phyloP scores from a whole-genome alignment of 1,140 invertebrate genomes.

The Euwallacea fornicatus region DNA sequence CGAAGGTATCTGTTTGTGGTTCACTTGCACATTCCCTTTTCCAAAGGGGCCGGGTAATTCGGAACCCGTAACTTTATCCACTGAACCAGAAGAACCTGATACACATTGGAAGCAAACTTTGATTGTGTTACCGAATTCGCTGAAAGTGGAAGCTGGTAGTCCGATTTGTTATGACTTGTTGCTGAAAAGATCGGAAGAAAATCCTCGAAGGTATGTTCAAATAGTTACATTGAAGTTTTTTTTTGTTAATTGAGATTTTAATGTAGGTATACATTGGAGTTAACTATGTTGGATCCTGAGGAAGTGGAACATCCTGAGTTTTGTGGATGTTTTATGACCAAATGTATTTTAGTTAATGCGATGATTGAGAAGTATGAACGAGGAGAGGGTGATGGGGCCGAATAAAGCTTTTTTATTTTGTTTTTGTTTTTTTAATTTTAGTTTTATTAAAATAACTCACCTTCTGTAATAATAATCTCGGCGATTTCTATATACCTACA shows the following conservation, averaged over 20 bases:
- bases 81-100: constrained; percentile 69
- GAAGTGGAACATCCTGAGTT: constrained; percentile 73
- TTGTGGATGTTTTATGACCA: constrained; percentile 74
- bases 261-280: constrained; percentile 65
- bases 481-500: too few relatives aligned
- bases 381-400: constrained; percentile 31
- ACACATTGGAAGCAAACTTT: constrained; percentile 99
- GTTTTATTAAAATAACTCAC: background rate
- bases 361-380: constrained; percentile 58
- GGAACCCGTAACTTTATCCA: constrained; percentile 65
- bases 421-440: background rate
- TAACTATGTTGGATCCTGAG: constrained; percentile 70
- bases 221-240: background rate
- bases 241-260: constrained; percentile 7
- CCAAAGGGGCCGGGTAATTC: constrained; percentile 30
- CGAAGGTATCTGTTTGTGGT: constrained; percentile 72
- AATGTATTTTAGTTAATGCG: constrained; percentile 71
- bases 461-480: too few relatives aligned
- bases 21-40: constrained; percentile 60
- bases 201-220: constrained; percentile 51
- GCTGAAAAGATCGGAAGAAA: constrained; percentile 58
- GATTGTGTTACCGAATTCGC: constrained; percentile 67
- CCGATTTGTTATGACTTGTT: constrained; percentile 69
- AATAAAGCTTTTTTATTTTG: constrained; percentile 24
- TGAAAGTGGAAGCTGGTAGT: constrained; percentile 59